Evolutionary conservation across 2,888 invertebrate genomes (phyloP).

Genomic region (Dione vanillae): DNA sequence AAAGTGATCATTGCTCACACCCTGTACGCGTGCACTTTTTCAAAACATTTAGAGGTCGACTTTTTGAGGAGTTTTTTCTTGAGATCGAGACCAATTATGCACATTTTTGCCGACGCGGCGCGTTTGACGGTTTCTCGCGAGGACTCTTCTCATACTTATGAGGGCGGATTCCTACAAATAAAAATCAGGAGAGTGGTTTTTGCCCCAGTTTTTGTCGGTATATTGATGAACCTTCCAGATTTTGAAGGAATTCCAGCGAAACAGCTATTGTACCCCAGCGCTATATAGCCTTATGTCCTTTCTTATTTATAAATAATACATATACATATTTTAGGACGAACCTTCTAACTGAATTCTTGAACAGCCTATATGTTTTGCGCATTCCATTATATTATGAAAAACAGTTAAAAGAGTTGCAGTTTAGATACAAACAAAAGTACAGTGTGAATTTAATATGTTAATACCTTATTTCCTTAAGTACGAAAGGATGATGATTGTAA

Average conservation of each 20-base stretch:
- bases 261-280: constrained; percentile 44
- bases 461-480: neutral
- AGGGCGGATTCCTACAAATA: constrained; percentile 80
- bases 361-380: neutral
- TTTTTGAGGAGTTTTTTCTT: constrained; percentile 81
- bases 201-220: constrained; percentile 74
- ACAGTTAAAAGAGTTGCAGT: neutral
- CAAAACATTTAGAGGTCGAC: constrained; percentile 79
- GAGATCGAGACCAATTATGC: constrained; percentile 78
- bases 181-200: constrained; percentile 76
- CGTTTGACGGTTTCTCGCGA: constrained; percentile 69
- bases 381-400: constrained; percentile 3
- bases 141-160: constrained; percentile 67
- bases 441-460: neutral
- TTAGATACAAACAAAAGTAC: neutral
- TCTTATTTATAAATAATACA: constrained; percentile 44
- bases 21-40: constrained; percentile 80
- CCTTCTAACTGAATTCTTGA: constrained; percentile 19
- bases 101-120: constrained; percentile 81
- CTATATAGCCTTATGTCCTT: constrained; percentile 37
- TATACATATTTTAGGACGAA: constrained; percentile 18
- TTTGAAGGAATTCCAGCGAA: constrained; percentile 71
- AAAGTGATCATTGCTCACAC: constrained; percentile 50
- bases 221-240: constrained; percentile 74
- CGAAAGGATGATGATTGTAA: neutral